Evolutionary conservation across 2,888 invertebrate species (phyloP), one percentile per base, ranked within the genome.

Genomic region (Zhuqinia jingwanae): DNA sequence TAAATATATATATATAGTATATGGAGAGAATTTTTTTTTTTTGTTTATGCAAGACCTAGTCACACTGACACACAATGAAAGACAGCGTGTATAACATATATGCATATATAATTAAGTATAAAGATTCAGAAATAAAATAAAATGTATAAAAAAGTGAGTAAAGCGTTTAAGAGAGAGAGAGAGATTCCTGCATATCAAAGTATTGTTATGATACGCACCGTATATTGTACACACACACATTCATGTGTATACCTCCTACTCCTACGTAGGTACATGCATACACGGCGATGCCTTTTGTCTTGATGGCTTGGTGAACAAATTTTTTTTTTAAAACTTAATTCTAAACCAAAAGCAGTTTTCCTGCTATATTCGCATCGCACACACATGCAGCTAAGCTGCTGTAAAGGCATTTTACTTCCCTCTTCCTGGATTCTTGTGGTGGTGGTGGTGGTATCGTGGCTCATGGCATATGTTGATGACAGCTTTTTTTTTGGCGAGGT

Each of bases 401-500:
- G 73, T 86, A 81, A 82, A 87, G 56, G 13, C 56, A 82, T 70
- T 87, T 87, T 82, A 87, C 87, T 87, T 87, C 87, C 87, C 87
- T 87, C 87, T 87, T 87, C 87, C 87, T 87, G 87, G 87, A 87
- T 87, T 87, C 82, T 87, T 87, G 87, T 82, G 87, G 86, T 70
- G 60, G 83, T 76, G n/a, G n/a, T n/a, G n/a, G n/a, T n/a, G n/a
- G n/a, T n/a, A n/a, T n/a, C n/a, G n/a, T n/a, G 47, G 50, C 50
- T 65, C 10, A 17, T 45, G 77, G 45, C 17, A 53, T 22, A 77
- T 42, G 27, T 22, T 75, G 75, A 75, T 56, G 75, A 75, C 75
- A 56, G 56, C 36, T 53, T 75, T 50, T 75, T 56, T 50, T 75
- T 56, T 53, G 56, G 75, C 36, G 36, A 36, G 36, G 36, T 36